Evolutionary conservation across 2,113 vertebrate genomes (phyloP).

Genomic region (Axis porcinus): DNA sequence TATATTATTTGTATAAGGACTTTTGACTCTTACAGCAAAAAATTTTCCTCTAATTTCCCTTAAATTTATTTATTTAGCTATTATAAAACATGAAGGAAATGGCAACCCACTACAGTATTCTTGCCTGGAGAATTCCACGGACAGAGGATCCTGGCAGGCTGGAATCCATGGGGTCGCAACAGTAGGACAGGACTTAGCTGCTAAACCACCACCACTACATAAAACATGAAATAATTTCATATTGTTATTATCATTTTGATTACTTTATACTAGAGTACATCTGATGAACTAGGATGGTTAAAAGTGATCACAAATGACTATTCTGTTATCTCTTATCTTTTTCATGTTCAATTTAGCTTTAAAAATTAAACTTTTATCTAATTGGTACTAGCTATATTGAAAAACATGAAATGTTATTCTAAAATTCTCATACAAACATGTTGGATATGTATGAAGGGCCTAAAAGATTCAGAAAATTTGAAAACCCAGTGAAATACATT

Average conservation of each 20-base stretch:
- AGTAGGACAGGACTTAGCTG: background rate
- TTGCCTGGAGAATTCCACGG: background rate
- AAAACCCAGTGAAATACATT: background rate
- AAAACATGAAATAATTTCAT: background rate
- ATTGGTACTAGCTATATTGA: background rate
- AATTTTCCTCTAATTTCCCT: background rate
- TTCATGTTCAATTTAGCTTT: background rate
- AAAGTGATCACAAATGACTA: background rate
- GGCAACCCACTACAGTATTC: background rate
- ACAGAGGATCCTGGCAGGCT: background rate
- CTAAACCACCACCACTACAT: background rate
- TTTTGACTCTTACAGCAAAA: background rate
- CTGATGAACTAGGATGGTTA: background rate
- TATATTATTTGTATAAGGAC: background rate
- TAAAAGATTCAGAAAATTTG: background rate
- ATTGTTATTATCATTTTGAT: background rate
- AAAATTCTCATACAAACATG: background rate
- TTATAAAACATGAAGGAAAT: background rate
- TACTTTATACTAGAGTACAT: background rate
- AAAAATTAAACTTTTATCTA: background rate
- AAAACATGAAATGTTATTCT: background rate
- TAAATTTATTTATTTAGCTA: background rate
- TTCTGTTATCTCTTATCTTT: background rate
- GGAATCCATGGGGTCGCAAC: rapidly evolving
- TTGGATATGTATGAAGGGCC: background rate